Base-by-base conservation (phyloP, 2,888 invertebrate species). In the Sesamia inferens region DNA sequence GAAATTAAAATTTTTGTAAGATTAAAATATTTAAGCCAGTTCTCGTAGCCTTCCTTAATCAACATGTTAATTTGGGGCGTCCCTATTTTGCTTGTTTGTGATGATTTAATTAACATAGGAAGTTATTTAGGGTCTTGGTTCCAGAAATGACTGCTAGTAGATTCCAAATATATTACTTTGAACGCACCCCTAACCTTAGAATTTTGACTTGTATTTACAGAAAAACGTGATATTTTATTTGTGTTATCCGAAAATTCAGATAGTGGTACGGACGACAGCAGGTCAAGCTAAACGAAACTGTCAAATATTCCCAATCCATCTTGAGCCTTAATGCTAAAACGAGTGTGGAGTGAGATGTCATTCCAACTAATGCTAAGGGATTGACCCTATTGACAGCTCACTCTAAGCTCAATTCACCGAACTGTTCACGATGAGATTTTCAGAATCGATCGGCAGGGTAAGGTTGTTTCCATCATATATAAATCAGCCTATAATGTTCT, bases 51-150 rank as follows among this genome's bases (percentile, higher is more conserved):
- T 63, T 39, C 31, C n/a, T 78, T 80, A 64, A 78, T 79, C 22
- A 83, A 81, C 69, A 78, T 62, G 58, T 68, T 70, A 80, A 79
- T 80, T 73, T 39, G 5, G 55, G 19, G 58, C 57, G 44, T 51
- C 58, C 58, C n/a, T 79, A 71, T 78, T 78, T 68, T 51, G 48
- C 44, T 79, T 74, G 79, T 81, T 83, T 81, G 83, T 81, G 74
- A 79, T 83, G 83, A 79, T 83, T 83, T 83, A 79, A 81, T 81
- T 69, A 81, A 71, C 63, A 22, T 59, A 58, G 69, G 66, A 69
- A 67, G 68, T 68, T 78, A 71, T 77, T 71, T 71, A 51, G 4
- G 11, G 31, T 14, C 68, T 31, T 59, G 44, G 44, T 44, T 42
- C 31, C 22, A 62, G 14, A 51, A 68, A 69, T 65, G 57, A 64